phyloP scores from a whole-genome alignment of 1,140 invertebrate species.

The Drosophila littoralis region DNA sequence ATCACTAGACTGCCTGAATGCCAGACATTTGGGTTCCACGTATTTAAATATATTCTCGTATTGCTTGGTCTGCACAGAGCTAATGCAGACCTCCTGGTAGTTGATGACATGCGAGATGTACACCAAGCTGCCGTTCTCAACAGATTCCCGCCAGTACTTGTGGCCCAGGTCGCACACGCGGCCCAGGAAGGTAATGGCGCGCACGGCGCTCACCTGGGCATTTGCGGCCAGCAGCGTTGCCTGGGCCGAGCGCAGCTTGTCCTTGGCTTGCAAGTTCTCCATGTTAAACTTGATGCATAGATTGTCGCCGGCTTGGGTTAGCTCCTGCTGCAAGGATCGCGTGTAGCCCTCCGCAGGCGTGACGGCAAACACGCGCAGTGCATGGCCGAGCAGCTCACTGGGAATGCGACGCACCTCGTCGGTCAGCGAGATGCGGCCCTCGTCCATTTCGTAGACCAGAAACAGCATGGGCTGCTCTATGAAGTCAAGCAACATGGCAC shows the following conservation, averaged over 20 bases:
- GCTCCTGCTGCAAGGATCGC: neutral
- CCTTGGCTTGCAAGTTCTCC: neutral
- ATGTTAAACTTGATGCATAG: conserved; percentile 36
- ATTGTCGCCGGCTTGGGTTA: neutral
- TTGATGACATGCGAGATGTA: conserved; percentile 41
- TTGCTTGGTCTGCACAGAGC: conserved; percentile 29
- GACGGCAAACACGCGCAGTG: conserved; percentile 47
- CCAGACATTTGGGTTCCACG: conserved; percentile 36
- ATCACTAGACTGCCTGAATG: conserved; percentile 8
- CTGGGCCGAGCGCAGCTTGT: neutral
- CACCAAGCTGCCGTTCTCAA: conserved; percentile 27
- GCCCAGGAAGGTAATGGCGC: conserved; percentile 33
- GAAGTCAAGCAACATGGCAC: conserved; percentile 53
- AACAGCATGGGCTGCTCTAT: conserved; percentile 24
- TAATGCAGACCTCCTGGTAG: conserved; percentile 50
- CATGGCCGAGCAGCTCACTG: conserved; percentile 27
- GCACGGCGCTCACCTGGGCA: conserved; percentile 31
- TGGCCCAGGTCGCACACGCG: conserved; percentile 26
- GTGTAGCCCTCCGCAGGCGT: conserved; percentile 1
- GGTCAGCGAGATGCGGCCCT: conserved; percentile 46
- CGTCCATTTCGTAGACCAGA: conserved; percentile 69
- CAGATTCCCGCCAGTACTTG: conserved; percentile 50
- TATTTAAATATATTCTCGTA: conserved; percentile 44
- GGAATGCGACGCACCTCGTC: conserved; percentile 53
- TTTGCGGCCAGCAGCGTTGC: conserved; percentile 27